A percentile compares a stretch with the other conserved stretches of the same genome.
Evolutionary conservation across 2,797 vertebrate genomes (phyloP).

Genomic region (Miichthys miiuy): DNA sequence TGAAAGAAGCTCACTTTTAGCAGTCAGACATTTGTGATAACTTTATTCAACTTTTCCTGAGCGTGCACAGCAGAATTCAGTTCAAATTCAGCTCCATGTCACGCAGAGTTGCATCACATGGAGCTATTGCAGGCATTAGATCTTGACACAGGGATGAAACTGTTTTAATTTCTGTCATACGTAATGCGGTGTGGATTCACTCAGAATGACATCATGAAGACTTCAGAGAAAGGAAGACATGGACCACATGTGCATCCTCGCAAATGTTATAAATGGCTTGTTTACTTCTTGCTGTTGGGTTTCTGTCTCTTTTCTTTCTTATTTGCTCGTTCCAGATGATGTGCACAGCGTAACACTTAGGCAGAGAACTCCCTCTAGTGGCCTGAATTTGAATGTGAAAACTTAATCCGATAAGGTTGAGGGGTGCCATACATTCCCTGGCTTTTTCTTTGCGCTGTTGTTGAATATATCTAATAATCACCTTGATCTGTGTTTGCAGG

Average conservation of each 20-base stretch:
- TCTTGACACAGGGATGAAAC: background rate
- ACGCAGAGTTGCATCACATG: constrained; percentile 35
- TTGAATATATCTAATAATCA: constrained; percentile 9
- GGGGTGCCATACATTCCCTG: background rate
- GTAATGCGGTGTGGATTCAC: constrained; percentile 22
- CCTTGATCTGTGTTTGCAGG: constrained; percentile 83
- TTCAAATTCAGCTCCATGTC: constrained; percentile 14
- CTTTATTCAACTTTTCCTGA: constrained; percentile 55
- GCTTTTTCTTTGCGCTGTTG: background rate
- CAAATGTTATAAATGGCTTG: constrained; percentile 49
- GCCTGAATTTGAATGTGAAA: constrained; percentile 41
- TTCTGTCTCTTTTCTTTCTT: constrained; percentile 7
- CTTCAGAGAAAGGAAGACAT: constrained; percentile 18
- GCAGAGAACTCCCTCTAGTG: constrained; percentile 87
- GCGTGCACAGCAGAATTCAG: constrained; percentile 24
- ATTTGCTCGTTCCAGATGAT: constrained; percentile 9
- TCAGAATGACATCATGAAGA: constrained; percentile 44
- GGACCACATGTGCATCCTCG: constrained; percentile 41
- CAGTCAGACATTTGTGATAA: constrained; percentile 60
- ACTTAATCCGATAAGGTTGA: background rate
- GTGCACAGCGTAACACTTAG: constrained; percentile 23
- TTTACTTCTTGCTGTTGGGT: constrained; percentile 44
- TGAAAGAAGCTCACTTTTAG: constrained; percentile 60
- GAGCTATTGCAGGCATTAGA: background rate
- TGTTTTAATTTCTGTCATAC: background rate